Conservation (phyloP, 2,113 vertebrate species). For the Saccopteryx bilineata region DNA sequence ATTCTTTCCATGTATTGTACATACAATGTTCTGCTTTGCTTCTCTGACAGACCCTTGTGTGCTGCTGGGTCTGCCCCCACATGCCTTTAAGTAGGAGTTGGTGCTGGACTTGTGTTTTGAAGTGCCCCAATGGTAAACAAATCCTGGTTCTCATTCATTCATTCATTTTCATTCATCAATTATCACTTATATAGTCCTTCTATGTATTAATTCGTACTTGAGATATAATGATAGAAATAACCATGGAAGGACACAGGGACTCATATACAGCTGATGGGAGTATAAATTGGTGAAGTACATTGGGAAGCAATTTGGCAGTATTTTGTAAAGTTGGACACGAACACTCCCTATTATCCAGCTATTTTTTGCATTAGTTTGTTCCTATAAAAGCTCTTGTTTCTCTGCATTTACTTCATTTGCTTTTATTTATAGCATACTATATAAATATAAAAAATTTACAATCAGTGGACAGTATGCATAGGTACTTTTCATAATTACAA, state of each 20-base stretch:
- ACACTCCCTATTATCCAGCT: background rate
- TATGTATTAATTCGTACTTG: background rate
- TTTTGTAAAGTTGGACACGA: no score
- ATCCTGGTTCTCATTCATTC: background rate
- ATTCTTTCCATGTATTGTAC: background rate
- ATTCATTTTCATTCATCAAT: background rate
- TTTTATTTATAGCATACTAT: background rate
- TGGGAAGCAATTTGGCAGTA: background rate
- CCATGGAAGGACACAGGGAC: background rate
- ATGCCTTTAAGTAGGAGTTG: background rate
- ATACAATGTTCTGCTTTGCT: background rate
- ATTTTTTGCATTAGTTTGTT: background rate
- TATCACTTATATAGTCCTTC: background rate
- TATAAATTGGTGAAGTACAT: background rate
- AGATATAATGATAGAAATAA: constrained; percentile 14
- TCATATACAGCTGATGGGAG: background rate
- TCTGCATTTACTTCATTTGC: background rate
- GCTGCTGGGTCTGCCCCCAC: background rate
- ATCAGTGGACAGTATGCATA: background rate
- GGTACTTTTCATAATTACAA: constrained; percentile 15
- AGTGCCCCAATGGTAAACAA: background rate
- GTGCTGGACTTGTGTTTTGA: background rate
- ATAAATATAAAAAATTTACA: background rate
- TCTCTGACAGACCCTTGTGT: background rate
- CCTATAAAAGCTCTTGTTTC: background rate